Evolutionary conservation across 2,113 vertebrate genomes (phyloP), one percentile per base, ranked within the genome.

Genomic region (Heterotilapia buettikoferi): DNA sequence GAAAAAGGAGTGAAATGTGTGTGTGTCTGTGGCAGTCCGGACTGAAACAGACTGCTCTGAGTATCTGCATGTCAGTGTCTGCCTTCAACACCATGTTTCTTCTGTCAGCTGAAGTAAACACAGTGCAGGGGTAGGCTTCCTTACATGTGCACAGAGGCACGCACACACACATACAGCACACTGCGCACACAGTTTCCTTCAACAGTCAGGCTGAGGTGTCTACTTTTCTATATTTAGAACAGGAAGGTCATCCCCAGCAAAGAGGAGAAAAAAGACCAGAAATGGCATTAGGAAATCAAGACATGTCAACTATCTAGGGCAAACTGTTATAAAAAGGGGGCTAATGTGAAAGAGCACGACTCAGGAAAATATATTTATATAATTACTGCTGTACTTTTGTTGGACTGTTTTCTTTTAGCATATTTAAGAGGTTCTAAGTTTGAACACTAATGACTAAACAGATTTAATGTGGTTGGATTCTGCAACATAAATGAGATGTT

Each of bases 191-290:
- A 89, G 71, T 53, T 88, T 86, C 82, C 61, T 82, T 80, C 84
- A 73, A 26, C 16, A 52, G 79, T 86, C 29, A 57, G 82, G 83
- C 7, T 84, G 84, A 88, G 53, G 91, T 92, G 84, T 94, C 89
- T 93, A 88, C 91, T 92, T 86, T 84, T 92, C 92, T 94, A 91
- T 91, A 92, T 92, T 93, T 91, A 94, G 86, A 93, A 82, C 76
- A 88, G 76, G 83, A 92, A 94, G 89, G 86, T 92, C 86, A 85
- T 91, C 88, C 88, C 86, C 91, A 78, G 57, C 52, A 80, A 78
- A 84, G 21, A 53, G 78, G 71, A 80, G 24, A 61, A 63, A 68
- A 78, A 79, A 38, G 29, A 59, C 66, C 26, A 38, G 7, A 68
- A 50, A 71, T 68, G 83, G 43, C 47, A 82, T 68, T 59, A 57